Evolutionary conservation across 2,888 invertebrate species (phyloP).

Genomic region (Xanthia icteritia): DNA sequence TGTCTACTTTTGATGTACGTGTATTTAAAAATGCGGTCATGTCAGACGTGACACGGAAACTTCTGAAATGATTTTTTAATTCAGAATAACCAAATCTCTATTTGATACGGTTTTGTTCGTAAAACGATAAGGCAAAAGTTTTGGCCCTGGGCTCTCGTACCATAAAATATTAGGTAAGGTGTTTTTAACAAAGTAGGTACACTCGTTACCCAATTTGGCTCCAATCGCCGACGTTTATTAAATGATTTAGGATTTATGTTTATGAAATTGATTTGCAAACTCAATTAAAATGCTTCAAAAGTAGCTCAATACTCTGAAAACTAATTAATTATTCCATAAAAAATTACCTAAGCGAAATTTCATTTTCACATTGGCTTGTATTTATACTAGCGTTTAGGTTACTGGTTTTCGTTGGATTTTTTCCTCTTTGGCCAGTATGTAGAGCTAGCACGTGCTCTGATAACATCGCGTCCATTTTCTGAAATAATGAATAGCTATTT

Average conservation of each 20-base stretch:
- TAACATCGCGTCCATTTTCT: slow-evolving; percentile 94
- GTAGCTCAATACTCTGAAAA: slow-evolving; percentile 7
- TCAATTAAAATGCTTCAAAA: slow-evolving; percentile 12
- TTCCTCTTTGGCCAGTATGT: slow-evolving; percentile 90
- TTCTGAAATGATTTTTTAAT: no score
- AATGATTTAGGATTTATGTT: slow-evolving; percentile 9
- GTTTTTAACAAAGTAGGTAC: not conserved
- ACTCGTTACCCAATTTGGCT: not conserved
- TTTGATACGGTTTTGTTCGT: no score
- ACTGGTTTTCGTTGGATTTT: slow-evolving; percentile 64
- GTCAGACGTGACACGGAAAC: no score
- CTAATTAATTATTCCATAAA: slow-evolving; percentile 26
- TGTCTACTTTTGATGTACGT: no score
- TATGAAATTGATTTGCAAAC: slow-evolving; percentile 36
- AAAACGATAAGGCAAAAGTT: no score
- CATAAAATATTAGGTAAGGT: not conserved
- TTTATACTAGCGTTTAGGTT: slow-evolving; percentile 74
- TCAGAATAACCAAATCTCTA: no score
- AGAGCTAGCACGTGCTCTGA: slow-evolving; percentile 96
- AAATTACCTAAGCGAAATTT: slow-evolving; percentile 78
- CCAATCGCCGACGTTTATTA: not conserved
- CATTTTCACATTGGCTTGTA: slow-evolving; percentile 80
- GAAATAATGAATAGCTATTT: slow-evolving; percentile 67
- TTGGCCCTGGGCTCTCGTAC: no score
- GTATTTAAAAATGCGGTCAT: no score